Percentiles rank a stretch among this genome's conserved stretches.
phyloP scores from a whole-genome alignment of 2,113 vertebrate species.

The Propithecus coquereli region DNA sequence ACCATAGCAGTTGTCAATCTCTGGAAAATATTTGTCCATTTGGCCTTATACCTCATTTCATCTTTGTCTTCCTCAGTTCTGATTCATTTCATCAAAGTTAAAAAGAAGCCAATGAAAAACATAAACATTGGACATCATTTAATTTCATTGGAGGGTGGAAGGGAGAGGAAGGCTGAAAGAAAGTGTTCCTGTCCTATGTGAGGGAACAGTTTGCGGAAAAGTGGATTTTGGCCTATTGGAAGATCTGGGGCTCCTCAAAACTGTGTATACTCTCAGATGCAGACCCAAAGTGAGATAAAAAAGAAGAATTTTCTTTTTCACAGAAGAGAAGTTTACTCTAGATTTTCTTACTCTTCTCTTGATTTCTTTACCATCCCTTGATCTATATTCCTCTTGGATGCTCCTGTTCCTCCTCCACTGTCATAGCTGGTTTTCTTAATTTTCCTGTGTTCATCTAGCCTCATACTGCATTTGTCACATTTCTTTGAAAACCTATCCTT shows the following conservation, averaged over 20 bases:
- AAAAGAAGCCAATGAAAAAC: conserved; percentile 1
- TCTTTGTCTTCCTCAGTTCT: neutral
- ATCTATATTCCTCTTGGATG: neutral
- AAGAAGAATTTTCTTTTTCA: neutral
- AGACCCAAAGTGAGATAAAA: neutral
- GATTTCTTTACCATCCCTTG: neutral
- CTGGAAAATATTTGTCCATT: neutral
- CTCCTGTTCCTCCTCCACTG: neutral
- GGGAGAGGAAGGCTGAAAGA: neutral
- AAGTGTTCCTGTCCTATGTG: neutral
- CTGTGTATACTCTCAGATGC: neutral
- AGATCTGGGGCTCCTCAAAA: neutral
- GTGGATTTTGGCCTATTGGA: neutral
- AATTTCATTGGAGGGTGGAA: neutral
- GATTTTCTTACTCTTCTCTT: neutral
- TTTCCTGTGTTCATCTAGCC: neutral
- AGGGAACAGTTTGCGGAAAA: neutral
- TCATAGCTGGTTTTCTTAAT: neutral
- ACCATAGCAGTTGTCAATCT: neutral
- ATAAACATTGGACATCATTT: neutral
- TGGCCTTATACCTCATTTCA: neutral
- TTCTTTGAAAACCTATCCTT: conserved; percentile 36
- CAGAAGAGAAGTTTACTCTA: neutral
- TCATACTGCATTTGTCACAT: neutral
- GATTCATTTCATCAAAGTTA: conserved; percentile 31